Evolutionary conservation across 2,797 vertebrate species (phyloP).

Genomic region (Onychomys arenicola): DNA sequence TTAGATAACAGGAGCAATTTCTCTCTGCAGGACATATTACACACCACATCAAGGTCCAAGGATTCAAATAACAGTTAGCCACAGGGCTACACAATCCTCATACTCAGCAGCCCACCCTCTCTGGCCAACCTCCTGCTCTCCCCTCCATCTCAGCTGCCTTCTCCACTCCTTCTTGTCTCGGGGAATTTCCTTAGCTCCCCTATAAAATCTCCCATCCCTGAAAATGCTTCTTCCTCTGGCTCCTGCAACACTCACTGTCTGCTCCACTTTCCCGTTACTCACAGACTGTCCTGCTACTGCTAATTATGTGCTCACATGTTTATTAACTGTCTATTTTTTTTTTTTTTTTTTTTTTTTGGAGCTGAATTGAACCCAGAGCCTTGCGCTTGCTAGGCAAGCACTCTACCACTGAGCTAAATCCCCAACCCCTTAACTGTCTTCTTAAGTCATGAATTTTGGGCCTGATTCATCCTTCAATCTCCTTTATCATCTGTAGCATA

Average conservation of each 20-base stretch:
- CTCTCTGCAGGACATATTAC: background rate
- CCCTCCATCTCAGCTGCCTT: background rate
- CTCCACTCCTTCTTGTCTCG: background rate
- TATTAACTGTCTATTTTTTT: slow-evolving; percentile 39
- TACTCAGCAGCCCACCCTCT: background rate
- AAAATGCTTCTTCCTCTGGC: background rate
- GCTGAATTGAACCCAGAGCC: no score
- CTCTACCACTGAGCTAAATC: no score
- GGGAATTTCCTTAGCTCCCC: background rate
- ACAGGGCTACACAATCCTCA: background rate
- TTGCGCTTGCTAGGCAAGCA: no score
- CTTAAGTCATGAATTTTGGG: background rate
- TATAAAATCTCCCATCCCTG: background rate
- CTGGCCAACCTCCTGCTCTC: background rate
- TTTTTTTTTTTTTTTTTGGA: no score
- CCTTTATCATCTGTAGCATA: background rate
- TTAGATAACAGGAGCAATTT: background rate
- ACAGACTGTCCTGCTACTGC: background rate
- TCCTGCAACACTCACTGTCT: background rate
- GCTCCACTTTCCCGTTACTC: background rate
- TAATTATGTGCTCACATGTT: slow-evolving; percentile 21
- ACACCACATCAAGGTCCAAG: background rate
- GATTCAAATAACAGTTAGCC: background rate
- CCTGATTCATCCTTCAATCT: slow-evolving; percentile 32
- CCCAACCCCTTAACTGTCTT: slow-evolving; percentile 40